Evolutionary conservation across 2,797 vertebrate genomes (phyloP).

Genomic region (Macrochelys suwanniensis): DNA sequence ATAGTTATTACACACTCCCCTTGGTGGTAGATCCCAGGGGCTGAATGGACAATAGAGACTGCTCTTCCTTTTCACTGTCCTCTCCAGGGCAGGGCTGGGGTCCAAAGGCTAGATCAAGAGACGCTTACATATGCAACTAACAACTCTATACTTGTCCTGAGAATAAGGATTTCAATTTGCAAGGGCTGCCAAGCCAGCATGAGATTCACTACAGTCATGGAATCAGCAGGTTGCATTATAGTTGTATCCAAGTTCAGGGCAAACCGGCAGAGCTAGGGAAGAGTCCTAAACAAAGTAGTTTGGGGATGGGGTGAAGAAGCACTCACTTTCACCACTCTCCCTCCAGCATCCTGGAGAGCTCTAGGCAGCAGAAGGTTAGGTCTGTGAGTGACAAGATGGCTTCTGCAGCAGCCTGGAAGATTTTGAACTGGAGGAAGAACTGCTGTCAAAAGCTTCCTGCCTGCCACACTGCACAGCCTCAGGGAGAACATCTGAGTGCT

Average conservation of each 20-base stretch:
- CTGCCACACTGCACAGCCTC: conserved; percentile 62
- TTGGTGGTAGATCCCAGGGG: background rate
- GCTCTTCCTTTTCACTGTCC: background rate
- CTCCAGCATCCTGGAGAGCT: conserved; percentile 3
- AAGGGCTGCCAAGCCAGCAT: background rate
- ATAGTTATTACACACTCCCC: conserved; percentile 31
- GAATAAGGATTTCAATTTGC: background rate
- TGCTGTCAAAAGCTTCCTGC: conserved; percentile 62
- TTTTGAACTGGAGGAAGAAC: conserved; percentile 47
- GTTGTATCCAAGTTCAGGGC: background rate
- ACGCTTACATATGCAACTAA: background rate
- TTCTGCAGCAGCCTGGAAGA: conserved; percentile 50
- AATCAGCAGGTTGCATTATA: background rate
- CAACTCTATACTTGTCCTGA: rapidly evolving
- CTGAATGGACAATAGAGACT: background rate
- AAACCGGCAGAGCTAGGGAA: conserved; percentile 13
- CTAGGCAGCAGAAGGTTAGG: conserved; percentile 4
- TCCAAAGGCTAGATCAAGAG: background rate
- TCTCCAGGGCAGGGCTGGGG: background rate
- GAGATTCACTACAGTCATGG: background rate
- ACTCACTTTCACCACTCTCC: background rate
- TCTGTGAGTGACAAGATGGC: conserved; percentile 41
- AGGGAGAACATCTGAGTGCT: conserved; percentile 53
- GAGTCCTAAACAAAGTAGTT: conserved; percentile 41
- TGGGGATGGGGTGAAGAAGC: conserved; percentile 29